phyloP scores from a whole-genome alignment of 2,888 invertebrate genomes.

The Lymantria monacha region DNA sequence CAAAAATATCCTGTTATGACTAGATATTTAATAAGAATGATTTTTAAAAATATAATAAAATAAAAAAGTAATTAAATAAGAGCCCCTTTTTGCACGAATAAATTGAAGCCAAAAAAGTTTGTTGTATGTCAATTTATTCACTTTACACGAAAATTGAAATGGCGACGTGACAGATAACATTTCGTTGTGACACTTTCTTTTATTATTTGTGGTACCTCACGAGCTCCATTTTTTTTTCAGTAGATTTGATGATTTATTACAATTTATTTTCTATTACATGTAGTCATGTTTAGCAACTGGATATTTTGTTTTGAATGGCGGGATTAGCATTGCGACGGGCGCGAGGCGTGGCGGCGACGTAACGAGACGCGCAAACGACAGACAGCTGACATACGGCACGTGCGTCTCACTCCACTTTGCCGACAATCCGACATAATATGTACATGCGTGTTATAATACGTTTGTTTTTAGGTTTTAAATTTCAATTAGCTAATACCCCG shows the following conservation, averaged over 20 bases:
- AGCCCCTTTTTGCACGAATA: conserved; percentile 65
- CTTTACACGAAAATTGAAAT: conserved; percentile 74
- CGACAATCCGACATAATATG: conserved; percentile 11
- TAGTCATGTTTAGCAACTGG: conserved; percentile 45
- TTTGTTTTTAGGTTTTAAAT: conserved; percentile 24
- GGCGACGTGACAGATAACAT: conserved; percentile 71
- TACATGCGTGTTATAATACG: conserved; percentile 13
- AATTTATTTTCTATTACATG: conserved; percentile 32
- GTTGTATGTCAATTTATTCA: conserved; percentile 69
- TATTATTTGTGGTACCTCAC: conserved; percentile 28
- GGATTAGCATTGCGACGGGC: conserved; percentile 52
- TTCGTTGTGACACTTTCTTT: conserved; percentile 42
- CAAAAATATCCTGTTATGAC: no score
- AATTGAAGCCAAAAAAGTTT: conserved; percentile 76
- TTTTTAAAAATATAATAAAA: no score
- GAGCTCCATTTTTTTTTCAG: conserved; percentile 16
- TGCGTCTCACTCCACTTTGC: conserved; percentile 24
- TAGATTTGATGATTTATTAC: conserved; percentile 38
- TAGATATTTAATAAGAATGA: no score
- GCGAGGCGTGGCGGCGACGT: conserved; percentile 42
- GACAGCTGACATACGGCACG: conserved; percentile 63
- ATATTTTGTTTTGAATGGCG: conserved; percentile 59
- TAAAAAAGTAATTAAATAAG: no score
- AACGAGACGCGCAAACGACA: conserved; percentile 72
- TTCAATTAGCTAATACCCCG: conserved; percentile 5